phyloP scores from a whole-genome alignment of 2,113 vertebrate species.

The Pandion haliaetus region DNA sequence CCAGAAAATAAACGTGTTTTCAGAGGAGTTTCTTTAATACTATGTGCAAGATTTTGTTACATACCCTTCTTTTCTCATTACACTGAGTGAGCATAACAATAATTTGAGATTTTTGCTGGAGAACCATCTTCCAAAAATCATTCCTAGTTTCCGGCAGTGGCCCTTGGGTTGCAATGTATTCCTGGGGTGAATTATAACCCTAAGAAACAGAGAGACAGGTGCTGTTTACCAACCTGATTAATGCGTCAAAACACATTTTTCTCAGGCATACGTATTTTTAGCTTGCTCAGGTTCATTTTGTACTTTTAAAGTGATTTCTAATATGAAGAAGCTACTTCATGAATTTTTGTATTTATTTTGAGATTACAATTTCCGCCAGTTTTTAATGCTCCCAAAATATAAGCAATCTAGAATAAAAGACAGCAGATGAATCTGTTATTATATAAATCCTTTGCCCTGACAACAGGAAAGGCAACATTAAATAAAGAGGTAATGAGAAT shows the following conservation, averaged over 20 bases:
- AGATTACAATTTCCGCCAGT: neutral
- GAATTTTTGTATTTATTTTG: neutral
- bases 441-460: neutral
- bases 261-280: neutral
- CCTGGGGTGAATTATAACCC: slow-evolving; percentile 89
- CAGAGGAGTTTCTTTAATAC: neutral
- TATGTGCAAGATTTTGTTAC: neutral
- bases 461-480: neutral
- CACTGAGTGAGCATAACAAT: slow-evolving; percentile 98
- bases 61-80: slow-evolving; percentile 86
- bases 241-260: neutral
- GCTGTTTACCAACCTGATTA: neutral
- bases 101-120: slow-evolving; percentile 89
- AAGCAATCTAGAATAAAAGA: neutral
- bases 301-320: neutral
- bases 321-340: neutral
- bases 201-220: slow-evolving; percentile 30
- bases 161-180: slow-evolving; percentile 96
- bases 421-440: neutral
- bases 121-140: slow-evolving; percentile 98
- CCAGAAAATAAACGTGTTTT: neutral
- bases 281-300: neutral
- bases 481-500: neutral
- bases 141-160: slow-evolving; percentile 93
- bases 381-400: neutral